Conservation (phyloP, 2,888 invertebrate species). For the Cataglyphis cursor region DNA sequence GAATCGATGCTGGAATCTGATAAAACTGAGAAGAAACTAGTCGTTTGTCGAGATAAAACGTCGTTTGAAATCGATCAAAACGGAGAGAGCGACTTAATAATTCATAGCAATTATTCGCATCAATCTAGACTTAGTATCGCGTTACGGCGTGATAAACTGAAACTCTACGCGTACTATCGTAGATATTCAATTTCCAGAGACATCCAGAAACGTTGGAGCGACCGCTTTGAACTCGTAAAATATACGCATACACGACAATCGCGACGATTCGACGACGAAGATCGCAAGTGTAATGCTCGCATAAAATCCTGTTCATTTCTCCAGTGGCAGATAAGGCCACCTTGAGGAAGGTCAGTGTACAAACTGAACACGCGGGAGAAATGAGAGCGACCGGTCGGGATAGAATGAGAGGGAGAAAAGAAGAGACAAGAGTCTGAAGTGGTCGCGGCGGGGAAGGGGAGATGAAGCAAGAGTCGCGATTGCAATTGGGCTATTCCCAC, state of each 20-base stretch:
- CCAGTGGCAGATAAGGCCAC: conserved; percentile 74
- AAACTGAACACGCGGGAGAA: conserved; percentile 51
- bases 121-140: conserved; percentile 34
- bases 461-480: conserved; percentile 40
- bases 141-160: conserved; percentile 46
- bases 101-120: conserved; percentile 42
- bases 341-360: conserved; percentile 80
- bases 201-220: conserved; percentile 32
- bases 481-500: conserved; percentile 56
- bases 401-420: conserved; percentile 13
- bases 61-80: conserved; percentile 1
- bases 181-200: conserved; percentile 49
- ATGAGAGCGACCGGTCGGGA: conserved; percentile 20
- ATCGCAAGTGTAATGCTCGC: conserved; percentile 58
- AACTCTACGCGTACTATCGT: conserved; percentile 13
- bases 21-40: not conserved
- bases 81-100: not conserved
- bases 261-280: conserved; percentile 51
- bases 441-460: conserved; percentile 9
- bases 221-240: conserved; percentile 48
- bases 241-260: conserved; percentile 44
- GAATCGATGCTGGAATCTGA: not conserved
- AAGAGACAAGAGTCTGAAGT: conserved; percentile 1
- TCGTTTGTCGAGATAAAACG: not conserved
- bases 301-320: conserved; percentile 56